A percentile compares a stretch with the other conserved stretches of the same genome.
Conservation (phyloP, 2,797 vertebrate species). For the Antrozous pallidus region DNA sequence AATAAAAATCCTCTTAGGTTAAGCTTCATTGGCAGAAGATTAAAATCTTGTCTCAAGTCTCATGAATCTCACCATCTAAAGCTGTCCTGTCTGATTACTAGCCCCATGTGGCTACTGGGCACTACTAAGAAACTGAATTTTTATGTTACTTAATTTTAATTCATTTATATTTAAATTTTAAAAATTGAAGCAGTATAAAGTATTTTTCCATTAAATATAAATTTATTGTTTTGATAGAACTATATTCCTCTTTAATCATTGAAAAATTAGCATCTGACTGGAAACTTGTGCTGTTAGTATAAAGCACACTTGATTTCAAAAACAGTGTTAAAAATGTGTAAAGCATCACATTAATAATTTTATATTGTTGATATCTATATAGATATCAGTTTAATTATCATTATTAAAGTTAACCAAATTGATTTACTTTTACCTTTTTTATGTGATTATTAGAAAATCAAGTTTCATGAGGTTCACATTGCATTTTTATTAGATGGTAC, state of each 20-base stretch:
- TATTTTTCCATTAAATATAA: neutral
- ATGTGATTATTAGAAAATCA: neutral
- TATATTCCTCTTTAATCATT: neutral
- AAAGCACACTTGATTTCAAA: conserved; percentile 13
- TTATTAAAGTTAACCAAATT: neutral
- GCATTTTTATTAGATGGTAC: neutral
- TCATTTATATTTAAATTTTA: neutral
- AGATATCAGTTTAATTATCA: neutral
- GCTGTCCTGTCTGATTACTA: neutral
- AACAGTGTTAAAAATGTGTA: neutral
- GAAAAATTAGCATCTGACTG: conserved; percentile 29
- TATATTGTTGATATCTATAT: conserved; percentile 2
- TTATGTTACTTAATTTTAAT: neutral
- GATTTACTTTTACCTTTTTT: neutral
- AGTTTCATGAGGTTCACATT: neutral
- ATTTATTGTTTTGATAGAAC: neutral
- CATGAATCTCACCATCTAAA: neutral
- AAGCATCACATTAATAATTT: neutral
- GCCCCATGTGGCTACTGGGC: neutral
- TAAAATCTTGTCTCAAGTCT: neutral
- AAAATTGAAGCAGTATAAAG: neutral
- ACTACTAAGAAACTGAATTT: neutral
- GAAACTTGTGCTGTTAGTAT: neutral
- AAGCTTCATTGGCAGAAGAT: neutral
- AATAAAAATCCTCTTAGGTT: neutral